Evolutionary conservation across 1,140 invertebrate species (phyloP).

Genomic region (Cepaea nemoralis): DNA sequence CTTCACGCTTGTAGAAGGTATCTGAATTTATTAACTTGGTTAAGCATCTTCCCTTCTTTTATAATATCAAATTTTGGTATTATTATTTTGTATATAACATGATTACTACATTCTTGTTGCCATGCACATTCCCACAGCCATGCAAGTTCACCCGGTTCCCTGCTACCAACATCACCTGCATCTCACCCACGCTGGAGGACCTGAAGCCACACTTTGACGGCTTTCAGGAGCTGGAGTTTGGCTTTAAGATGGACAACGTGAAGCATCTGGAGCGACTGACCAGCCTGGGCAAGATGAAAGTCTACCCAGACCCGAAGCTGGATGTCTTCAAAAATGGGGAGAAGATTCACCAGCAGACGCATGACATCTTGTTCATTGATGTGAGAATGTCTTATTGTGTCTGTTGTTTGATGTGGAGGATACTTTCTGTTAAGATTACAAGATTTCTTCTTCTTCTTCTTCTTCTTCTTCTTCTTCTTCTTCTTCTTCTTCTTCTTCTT

Average conservation of each 20-base stretch:
- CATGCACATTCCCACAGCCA: not conserved
- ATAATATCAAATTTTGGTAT: too few species aligned
- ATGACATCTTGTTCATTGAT: slow-evolving; percentile 94
- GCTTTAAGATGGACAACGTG: slow-evolving; percentile 96
- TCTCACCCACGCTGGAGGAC: slow-evolving; percentile 80
- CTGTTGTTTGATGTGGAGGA: too few species aligned
- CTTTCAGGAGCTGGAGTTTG: slow-evolving; percentile 86
- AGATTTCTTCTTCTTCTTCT: not conserved
- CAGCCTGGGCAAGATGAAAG: slow-evolving; percentile 77
- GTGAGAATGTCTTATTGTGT: slow-evolving; percentile 72
- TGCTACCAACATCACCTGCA: slow-evolving; percentile 84
- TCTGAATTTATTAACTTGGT: too few species aligned
- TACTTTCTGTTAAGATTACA: not conserved
- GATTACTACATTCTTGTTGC: not conserved
- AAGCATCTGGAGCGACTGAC: slow-evolving; percentile 84
- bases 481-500: too few species aligned
- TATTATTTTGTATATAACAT: not conserved
- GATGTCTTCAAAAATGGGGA: slow-evolving; percentile 83
- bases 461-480: slow-evolving; percentile 8
- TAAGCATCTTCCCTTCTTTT: too few species aligned
- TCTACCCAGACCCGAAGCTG: slow-evolving; percentile 93
- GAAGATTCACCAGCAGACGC: slow-evolving; percentile 70
- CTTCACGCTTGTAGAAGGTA: too few species aligned
- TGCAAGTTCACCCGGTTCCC: not conserved
- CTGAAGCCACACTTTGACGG: not conserved